Base-by-base conservation (phyloP, 2,888 invertebrate genomes). In the Acleris holmiana region DNA sequence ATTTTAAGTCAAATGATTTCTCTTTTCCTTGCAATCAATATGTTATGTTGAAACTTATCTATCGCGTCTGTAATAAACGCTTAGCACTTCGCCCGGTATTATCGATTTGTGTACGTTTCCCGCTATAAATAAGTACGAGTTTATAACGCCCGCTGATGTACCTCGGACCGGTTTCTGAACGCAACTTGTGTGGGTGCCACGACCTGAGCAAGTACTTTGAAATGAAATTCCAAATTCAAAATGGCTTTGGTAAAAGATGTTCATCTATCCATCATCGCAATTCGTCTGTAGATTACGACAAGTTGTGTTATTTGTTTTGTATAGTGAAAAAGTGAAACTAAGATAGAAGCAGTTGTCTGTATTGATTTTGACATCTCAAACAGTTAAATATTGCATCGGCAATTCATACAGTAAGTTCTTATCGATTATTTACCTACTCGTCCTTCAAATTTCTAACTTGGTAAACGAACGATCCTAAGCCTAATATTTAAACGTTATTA, bases 21-120 rank as follows among this genome's bases (percentile, higher is more conserved):
- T 58, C 58, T 55, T 59, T 61, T 59, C 49, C 18, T 25, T 57
- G 54, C 58, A 63, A 67, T 71, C 68, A 71, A 72, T 67, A 68
- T 69, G 23, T 21, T 66, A 67, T 72, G 72, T 78, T 71, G 75
- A 79, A 80, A 76, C 53, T 58, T 65, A 54, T 61, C 53, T 65
- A 57, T 57, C 59, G 60, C 19, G 50, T 47, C 48, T n/a, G 23
- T 55, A 46, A 60, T 50, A 65, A 48, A 58, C 67, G 68, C 69
- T 67, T 74, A 69, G 80, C 76, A 81, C 71, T 76, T 79, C 78
- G 77, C 74, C 74, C 72, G 68, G 75, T 84, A 79, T 85, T 91
- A 90, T 90, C 87, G 89, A 90, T 91, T 90, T 89, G 87, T 90
- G 77, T 89, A 88, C 84, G 84, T 89, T 89, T 88, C 85, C 77